Evolutionary conservation across 2,888 invertebrate genomes (phyloP), one percentile per base, ranked within the genome.

Genomic region (Pammene fasciana): DNA sequence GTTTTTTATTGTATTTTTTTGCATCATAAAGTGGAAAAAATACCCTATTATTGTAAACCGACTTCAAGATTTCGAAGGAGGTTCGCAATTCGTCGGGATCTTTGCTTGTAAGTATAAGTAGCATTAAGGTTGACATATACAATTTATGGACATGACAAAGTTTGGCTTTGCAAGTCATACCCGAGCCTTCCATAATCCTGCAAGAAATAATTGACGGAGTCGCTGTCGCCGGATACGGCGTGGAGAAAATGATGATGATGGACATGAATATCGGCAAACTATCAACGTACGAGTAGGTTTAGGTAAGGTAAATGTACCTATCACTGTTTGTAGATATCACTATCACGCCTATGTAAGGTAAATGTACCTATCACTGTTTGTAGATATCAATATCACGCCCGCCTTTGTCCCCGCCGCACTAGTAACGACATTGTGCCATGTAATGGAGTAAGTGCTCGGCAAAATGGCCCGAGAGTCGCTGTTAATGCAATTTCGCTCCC

Each of bases 401-500:
- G 50, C 66, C 68, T 56, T 62, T 62, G 55, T 59, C 50, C 46
- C 68, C 82, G 81, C 84, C 86, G 81, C 87, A 86, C 90, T 88
- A 87, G 83, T 90, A 92, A 92, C 89, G 83, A 87, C 90, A 92
- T 92, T 92, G 90, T 88, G 87, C 82, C 83, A 85, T 80, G 86
- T 92, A 92, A 92, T 90, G 85, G 87, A 90, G 85, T 91, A 92
- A 92, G 92, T 92, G 92, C 92, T 89, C 84, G 82, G 85, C 79
- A 86, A 91, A 92, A 91, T 90, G 91, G 92, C 85, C 84, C 85
- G 87, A 81, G 90, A 89, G 87, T 85, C 89, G 91, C 91, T 91
- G 92, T 92, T 93, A 93, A 93, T 92, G 87, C 88, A 90, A 93
- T 93, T 91, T 88, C 79, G 77, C 78, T 86, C 88, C 92, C 93